These are phyloP conservation scores for Syrrhaptes paradoxus DNA, from an alignment of 2,113 vertebrate genomes.

Conservation along the genomic window DNA sequence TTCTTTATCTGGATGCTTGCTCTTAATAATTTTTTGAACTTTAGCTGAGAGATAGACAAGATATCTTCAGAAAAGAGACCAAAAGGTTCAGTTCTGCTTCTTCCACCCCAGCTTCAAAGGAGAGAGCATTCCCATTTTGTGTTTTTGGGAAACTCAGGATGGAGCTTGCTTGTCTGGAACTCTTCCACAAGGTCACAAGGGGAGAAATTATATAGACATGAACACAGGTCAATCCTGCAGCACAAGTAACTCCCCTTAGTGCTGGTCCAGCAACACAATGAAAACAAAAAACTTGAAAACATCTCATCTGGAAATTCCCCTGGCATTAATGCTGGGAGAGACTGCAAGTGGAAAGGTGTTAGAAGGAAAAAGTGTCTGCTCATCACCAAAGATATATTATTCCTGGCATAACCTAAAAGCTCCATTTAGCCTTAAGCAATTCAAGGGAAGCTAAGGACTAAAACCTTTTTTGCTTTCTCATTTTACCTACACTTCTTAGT, in stretches of 20 bases:
- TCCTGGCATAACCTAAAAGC: not conserved
- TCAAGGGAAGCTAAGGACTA: not conserved
- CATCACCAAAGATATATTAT: not conserved
- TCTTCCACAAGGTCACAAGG: not conserved
- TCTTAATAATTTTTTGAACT: not conserved
- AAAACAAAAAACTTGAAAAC: not conserved
- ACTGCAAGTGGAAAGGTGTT: not conserved
- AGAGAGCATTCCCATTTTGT: not conserved
- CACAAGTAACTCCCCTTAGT: not conserved
- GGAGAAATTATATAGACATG: not conserved
- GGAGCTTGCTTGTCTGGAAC: not conserved
- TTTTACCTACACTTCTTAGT: not conserved
- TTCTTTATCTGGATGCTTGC: not conserved
- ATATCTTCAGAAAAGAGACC: not conserved
- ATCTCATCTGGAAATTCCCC: not conserved
- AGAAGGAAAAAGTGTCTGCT: not conserved
- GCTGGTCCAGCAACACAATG: not conserved
- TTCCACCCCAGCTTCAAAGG: not conserved
- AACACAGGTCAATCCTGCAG: not conserved
- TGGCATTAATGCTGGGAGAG: not conserved
- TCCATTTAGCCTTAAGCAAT: not conserved
- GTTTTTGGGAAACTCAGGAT: not conserved
- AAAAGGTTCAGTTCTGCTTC: not conserved
- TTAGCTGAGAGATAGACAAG: not conserved
- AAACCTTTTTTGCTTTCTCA: not conserved